Percentiles rank a stretch among this genome's conserved stretches.
Conservation (phyloP, 2,113 vertebrate species). For the Thalassarche chlororhynchos region DNA sequence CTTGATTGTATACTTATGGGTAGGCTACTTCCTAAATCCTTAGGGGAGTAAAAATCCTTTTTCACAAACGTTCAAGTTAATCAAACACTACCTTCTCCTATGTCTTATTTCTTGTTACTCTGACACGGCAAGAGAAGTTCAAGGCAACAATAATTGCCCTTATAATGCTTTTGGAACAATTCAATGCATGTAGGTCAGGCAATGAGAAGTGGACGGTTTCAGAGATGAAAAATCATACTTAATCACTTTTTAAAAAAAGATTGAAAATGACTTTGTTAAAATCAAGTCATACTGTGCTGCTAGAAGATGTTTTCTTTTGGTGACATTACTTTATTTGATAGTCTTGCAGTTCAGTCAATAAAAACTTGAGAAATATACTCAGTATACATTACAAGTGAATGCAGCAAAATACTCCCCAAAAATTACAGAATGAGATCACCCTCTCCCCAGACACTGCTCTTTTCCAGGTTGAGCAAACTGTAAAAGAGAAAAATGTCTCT, state of each 20-base stretch:
- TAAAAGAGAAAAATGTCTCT: neutral
- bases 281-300: conserved; percentile 58
- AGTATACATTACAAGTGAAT: conserved; percentile 35
- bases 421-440: conserved; percentile 50
- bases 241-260: conserved; percentile 62
- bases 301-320: neutral
- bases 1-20: conserved; percentile 45
- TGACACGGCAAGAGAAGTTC: conserved; percentile 70
- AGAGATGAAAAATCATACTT: conserved; percentile 71
- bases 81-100: conserved; percentile 56
- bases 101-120: conserved; percentile 66
- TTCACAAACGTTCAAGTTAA: conserved; percentile 54
- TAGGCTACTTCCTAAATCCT: conserved; percentile 55
- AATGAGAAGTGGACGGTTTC: conserved; percentile 64
- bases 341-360: neutral
- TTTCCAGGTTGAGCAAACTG: conserved; percentile 40
- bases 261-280: conserved; percentile 72
- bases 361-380: conserved; percentile 55
- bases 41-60: conserved; percentile 55
- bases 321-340: conserved; percentile 30
- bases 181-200: conserved; percentile 65
- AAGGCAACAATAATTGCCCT: conserved; percentile 75
- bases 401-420: neutral
- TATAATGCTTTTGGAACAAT: conserved; percentile 76
- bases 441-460: conserved; percentile 19